Evolutionary conservation across 2,888 invertebrate species (phyloP).

Genomic region (Scrobipalpa costella): DNA sequence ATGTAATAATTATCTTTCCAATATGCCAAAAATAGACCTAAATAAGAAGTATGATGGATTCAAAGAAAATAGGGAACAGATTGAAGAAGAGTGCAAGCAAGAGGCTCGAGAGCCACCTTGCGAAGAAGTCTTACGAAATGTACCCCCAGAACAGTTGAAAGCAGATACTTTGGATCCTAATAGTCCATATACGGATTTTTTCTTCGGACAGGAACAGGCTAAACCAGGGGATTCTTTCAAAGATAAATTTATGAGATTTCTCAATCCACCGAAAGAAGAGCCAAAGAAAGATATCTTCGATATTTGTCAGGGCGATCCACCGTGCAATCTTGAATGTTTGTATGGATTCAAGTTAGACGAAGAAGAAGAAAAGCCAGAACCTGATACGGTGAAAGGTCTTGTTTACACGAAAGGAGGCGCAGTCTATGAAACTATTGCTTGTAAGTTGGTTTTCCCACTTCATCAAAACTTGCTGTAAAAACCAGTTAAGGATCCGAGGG

Average conservation of each 20-base stretch:
- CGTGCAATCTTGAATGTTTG: constrained; percentile 27
- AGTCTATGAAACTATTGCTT: neutral
- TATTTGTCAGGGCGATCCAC: neutral
- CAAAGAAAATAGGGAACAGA: neutral
- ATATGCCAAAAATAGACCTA: neutral
- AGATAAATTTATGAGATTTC: neutral
- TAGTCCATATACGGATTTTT: neutral
- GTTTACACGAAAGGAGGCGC: neutral
- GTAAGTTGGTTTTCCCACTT: neutral
- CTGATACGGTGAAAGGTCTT: neutral
- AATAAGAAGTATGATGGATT: neutral
- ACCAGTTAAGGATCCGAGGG: too few relatives aligned
- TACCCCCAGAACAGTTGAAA: neutral
- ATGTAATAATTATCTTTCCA: neutral
- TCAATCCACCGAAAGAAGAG: neutral
- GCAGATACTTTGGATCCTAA: neutral
- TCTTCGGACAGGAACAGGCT: too few relatives aligned
- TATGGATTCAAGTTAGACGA: neutral
- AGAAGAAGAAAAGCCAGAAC: neutral
- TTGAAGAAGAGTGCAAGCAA: neutral
- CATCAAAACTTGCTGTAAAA: too few relatives aligned
- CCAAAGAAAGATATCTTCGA: neutral
- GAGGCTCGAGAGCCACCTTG: neutral
- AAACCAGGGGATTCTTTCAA: neutral
- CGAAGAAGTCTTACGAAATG: neutral